phyloP scores from a whole-genome alignment of 2,888 invertebrate species.

The Molorchus minor region DNA sequence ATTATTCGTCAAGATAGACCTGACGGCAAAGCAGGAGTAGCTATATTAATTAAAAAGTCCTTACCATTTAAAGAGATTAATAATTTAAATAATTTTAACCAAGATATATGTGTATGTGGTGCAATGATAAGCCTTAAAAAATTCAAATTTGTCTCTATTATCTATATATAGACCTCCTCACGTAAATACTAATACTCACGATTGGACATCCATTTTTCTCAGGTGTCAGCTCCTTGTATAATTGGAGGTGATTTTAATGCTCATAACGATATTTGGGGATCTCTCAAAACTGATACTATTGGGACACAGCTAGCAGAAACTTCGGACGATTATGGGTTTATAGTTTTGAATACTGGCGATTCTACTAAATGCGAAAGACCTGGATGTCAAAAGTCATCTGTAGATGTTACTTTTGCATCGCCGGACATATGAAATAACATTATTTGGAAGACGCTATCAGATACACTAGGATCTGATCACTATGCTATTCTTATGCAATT shows the following conservation, averaged over 20 bases:
- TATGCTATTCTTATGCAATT: neutral
- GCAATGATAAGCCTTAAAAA: neutral
- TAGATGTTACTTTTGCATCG: too few species aligned
- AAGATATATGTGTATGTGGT: neutral
- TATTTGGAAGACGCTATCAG: neutral
- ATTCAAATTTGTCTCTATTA: neutral
- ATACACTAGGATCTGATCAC: constrained; percentile 6
- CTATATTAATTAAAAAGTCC: constrained; percentile 12
- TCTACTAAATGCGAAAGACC: neutral
- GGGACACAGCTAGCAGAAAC: constrained; percentile 1
- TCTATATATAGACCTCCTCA: constrained; percentile 5
- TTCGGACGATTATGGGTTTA: neutral
- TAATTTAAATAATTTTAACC: constrained; percentile 1
- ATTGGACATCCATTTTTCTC: neutral
- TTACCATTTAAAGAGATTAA: neutral
- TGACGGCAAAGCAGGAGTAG: constrained; percentile 23
- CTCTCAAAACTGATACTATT: neutral
- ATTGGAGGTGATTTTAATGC: constrained; percentile 17
- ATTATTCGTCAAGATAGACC: constrained; percentile 16
- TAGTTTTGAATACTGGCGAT: constrained; percentile 12
- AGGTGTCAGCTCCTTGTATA: neutral
- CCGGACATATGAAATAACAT: neutral
- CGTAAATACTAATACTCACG: neutral
- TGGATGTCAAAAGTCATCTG: too few species aligned
- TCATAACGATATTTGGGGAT: constrained; percentile 16